phyloP scores from a whole-genome alignment of 2,113 vertebrate species.

The Hippocampus barbouri region DNA sequence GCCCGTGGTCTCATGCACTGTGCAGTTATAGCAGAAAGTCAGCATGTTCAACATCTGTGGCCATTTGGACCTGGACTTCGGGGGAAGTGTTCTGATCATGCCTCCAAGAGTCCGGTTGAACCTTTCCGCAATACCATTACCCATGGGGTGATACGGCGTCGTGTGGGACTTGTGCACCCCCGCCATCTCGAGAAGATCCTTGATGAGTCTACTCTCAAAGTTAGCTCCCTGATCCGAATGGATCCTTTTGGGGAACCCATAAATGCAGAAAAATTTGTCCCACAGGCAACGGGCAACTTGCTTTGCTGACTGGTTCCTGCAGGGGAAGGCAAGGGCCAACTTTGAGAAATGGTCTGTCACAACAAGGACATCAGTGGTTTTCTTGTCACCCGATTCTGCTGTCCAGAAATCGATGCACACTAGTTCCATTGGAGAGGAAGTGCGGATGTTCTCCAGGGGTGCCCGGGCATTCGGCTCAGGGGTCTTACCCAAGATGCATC shows the following conservation, averaged over 20 bases:
- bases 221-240: background rate
- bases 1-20: background rate
- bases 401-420: conserved; percentile 18
- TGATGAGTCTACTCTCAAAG: conserved; percentile 12
- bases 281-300: background rate
- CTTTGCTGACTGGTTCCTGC: conserved; percentile 11
- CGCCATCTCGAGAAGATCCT: background rate
- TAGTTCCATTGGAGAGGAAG: background rate
- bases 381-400: background rate
- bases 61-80: background rate
- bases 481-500: background rate
- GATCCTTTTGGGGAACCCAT: background rate
- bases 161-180: conserved; percentile 5
- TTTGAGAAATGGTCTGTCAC: conserved; percentile 16
- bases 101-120: conserved; percentile 2
- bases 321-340: conserved; percentile 8
- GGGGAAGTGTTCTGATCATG: background rate
- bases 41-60: background rate
- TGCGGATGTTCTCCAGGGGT: background rate
- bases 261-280: conserved; percentile 5
- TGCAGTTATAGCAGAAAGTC: conserved; percentile 6
- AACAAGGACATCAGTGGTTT: background rate
- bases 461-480: background rate
- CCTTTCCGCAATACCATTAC: background rate
- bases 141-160: conserved; percentile 12